phyloP scores from a whole-genome alignment of 2,797 vertebrate species.

The Coregonus suidteri region DNA sequence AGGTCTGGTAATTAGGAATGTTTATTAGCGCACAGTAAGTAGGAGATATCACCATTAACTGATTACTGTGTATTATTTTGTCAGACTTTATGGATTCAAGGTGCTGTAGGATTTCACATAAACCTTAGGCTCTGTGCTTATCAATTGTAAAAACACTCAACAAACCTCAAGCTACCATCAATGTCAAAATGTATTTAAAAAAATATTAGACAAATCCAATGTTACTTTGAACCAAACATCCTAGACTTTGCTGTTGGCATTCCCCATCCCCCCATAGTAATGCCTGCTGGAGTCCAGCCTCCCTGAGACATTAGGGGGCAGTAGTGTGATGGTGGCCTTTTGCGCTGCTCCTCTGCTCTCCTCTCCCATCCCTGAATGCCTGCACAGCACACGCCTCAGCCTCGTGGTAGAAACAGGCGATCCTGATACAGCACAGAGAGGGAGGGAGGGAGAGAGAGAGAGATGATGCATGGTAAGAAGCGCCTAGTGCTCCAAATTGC shows the following conservation, averaged over 20 bases:
- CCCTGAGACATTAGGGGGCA: constrained; percentile 85
- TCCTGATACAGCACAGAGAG: neutral
- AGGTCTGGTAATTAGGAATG: neutral
- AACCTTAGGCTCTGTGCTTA: neutral
- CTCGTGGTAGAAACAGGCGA: constrained; percentile 2
- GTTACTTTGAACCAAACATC: neutral
- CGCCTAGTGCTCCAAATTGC: constrained; percentile 56
- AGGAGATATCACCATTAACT: neutral
- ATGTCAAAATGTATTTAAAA: neutral
- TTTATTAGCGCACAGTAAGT: neutral
- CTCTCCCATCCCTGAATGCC: neutral
- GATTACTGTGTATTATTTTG: neutral
- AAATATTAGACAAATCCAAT: neutral
- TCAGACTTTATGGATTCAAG: neutral
- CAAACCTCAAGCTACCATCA: neutral
- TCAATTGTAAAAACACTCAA: neutral
- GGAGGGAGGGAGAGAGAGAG: constrained; percentile 7
- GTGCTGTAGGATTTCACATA: neutral
- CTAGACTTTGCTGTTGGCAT: neutral
- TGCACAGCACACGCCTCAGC: constrained; percentile 5
- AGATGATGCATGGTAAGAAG: constrained; percentile 50
- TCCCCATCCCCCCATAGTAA: constrained; percentile 2
- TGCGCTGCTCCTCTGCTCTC: constrained; percentile 41
- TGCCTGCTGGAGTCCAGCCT: constrained; percentile 12
- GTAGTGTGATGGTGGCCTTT: constrained; percentile 79